A percentile compares a stretch with the other conserved stretches of the same genome.
Evolutionary conservation across 2,888 invertebrate genomes (phyloP).

Genomic region (Norana najaformis): DNA sequence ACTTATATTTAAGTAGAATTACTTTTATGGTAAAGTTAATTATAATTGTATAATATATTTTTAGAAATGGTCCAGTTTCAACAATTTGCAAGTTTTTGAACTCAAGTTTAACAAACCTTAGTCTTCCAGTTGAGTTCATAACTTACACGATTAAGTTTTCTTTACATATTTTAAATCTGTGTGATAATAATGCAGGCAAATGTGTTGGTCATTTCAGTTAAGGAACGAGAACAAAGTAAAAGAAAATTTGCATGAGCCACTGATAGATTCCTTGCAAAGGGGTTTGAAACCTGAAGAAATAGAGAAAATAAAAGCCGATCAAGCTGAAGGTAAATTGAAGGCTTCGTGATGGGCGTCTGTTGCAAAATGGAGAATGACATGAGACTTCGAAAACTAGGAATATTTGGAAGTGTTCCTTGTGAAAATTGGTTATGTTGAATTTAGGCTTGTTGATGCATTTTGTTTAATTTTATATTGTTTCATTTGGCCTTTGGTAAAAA

Average conservation of each 20-base stretch:
- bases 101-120: too few species aligned
- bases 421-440: neutral
- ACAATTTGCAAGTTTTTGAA: too few species aligned
- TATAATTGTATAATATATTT: neutral
- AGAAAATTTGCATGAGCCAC: neutral
- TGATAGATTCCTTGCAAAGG: neutral
- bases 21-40: neutral
- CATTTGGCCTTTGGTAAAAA: neutral
- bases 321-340: neutral
- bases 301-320: neutral
- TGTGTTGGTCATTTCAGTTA: neutral
- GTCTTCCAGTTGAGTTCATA: too few species aligned
- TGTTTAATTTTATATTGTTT: neutral
- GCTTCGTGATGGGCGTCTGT: neutral
- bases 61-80: too few species aligned
- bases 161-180: constrained; percentile 13
- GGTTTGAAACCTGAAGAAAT: neutral
- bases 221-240: neutral
- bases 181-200: neutral
- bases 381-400: too few species aligned
- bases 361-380: neutral
- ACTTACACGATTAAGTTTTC: neutral
- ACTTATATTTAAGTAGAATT: too few species aligned
- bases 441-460: neutral
- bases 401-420: neutral